Base-by-base conservation (phyloP, 2,113 vertebrate species). In the Ictidomys tridecemlineatus region DNA sequence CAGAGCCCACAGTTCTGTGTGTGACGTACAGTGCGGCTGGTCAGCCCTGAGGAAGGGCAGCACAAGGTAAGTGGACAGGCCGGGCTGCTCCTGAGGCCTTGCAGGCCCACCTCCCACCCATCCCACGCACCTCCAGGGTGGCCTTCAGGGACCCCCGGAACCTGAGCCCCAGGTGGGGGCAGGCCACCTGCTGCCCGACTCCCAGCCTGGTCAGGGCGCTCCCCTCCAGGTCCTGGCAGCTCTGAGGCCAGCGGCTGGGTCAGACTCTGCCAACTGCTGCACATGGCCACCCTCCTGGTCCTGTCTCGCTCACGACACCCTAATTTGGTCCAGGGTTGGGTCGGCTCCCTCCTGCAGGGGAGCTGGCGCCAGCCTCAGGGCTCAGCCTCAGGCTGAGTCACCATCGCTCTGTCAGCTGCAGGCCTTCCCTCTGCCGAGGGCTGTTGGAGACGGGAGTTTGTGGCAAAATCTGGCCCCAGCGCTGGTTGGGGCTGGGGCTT, bases 21-120 rank as follows among this genome's bases (percentile, higher is more conserved):
- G 22, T 39, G 67, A 18, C 45, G 37, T 5, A 2, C 34, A 13
- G 17, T 8, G 0, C 0, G 72, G 14, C 51, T 0, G 51, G 70
- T 22, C 48, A 26, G 18, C 10, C 0, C 3, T 0, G 1, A 4
- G 14, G 12, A 14, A 39, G 48, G 24, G 32, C 26, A 7, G 77
- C 0, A 4, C 20, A 28, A 2, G 32, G 17, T 0, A 1, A 8
- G 34, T 0, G 4, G 48, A 26, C 16, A 4, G 5, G 3, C 5
- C 4, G 14, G 20, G 4, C 20, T 2, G 2, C 12, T 2, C 20
- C 28, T 0, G 37, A 61, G 82, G 13, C 12, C 14, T 8, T 39
- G 22, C 32, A 18, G 5, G 1, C 12, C 12, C 5, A 11, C 0
- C 2, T 37, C 7, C 5, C 24, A 8, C 0, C 5, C 3, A 2